Percentiles rank a stretch among this genome's conserved stretches.
phyloP scores from a whole-genome alignment of 1,140 invertebrate genomes.

The Halictus rubicundus region DNA sequence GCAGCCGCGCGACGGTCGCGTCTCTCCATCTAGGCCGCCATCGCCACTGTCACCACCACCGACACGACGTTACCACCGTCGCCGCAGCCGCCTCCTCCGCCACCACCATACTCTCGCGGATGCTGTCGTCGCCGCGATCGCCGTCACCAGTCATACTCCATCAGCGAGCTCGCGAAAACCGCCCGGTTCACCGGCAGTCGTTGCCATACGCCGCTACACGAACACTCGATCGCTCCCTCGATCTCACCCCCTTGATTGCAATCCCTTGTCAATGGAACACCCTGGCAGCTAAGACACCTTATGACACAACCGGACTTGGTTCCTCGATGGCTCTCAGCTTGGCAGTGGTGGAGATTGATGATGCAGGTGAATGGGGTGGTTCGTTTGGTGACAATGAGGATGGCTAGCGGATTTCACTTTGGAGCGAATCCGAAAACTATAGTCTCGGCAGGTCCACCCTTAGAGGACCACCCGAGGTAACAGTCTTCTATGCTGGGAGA shows the following conservation, averaged over 20 bases:
- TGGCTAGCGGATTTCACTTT: too few species aligned
- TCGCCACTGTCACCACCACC: conserved; percentile 3
- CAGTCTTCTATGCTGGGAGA: too few species aligned
- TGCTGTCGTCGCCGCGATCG: conserved; percentile 34
- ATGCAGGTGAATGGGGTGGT: too few species aligned
- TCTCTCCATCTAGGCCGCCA: conserved; percentile 9
- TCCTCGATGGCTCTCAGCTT: too few species aligned
- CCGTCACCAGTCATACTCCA: conserved; percentile 19
- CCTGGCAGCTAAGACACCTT: too few species aligned
- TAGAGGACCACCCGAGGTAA: too few species aligned
- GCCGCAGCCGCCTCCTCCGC: not conserved
- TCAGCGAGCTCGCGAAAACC: conserved; percentile 47
- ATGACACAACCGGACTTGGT: too few species aligned
- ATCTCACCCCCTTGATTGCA: not conserved
- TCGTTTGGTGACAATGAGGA: too few species aligned
- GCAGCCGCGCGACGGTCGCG: not conserved
- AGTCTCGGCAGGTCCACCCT: too few species aligned
- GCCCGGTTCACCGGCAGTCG: conserved; percentile 22
- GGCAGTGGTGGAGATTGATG: too few species aligned
- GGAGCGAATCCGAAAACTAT: too few species aligned
- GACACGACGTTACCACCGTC: not conserved
- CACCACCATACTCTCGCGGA: not conserved
- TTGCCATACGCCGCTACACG: not conserved
- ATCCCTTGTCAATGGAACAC: too few species aligned
- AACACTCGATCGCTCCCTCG: not conserved